phyloP scores from a whole-genome alignment of 2,797 vertebrate species.

The Epinephelus coioides region DNA sequence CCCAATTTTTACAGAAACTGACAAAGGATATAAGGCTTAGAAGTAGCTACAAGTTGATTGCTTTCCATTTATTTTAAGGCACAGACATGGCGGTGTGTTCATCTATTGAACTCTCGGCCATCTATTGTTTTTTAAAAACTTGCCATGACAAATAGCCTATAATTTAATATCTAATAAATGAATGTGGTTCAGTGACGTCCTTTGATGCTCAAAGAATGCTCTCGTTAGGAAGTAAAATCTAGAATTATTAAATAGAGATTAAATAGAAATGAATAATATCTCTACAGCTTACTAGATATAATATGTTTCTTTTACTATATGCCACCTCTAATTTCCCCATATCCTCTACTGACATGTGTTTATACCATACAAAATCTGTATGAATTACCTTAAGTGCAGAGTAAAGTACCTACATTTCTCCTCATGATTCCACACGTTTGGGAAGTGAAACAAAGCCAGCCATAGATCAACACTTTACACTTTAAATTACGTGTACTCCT shows the following conservation, averaged over 20 bases:
- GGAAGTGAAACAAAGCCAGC: conserved; percentile 2
- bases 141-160: too few species aligned
- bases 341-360: not conserved
- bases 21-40: too few species aligned
- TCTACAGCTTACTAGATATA: not conserved
- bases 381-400: not conserved
- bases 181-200: not conserved
- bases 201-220: not conserved
- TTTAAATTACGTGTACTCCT: conserved; percentile 2
- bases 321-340: not conserved
- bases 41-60: not conserved
- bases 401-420: not conserved
- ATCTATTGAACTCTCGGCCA: not conserved
- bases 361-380: not conserved
- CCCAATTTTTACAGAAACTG: too few species aligned
- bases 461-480: not conserved
- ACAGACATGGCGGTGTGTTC: not conserved
- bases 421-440: not conserved
- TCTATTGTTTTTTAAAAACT: too few species aligned
- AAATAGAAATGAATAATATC: not conserved
- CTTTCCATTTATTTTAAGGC: not conserved
- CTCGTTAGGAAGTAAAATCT: not conserved
- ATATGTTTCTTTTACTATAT: not conserved
- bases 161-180: too few species aligned
- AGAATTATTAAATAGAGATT: not conserved